Conservation (phyloP, 2,113 vertebrate genomes). For the Pelobates fuscus region DNA sequence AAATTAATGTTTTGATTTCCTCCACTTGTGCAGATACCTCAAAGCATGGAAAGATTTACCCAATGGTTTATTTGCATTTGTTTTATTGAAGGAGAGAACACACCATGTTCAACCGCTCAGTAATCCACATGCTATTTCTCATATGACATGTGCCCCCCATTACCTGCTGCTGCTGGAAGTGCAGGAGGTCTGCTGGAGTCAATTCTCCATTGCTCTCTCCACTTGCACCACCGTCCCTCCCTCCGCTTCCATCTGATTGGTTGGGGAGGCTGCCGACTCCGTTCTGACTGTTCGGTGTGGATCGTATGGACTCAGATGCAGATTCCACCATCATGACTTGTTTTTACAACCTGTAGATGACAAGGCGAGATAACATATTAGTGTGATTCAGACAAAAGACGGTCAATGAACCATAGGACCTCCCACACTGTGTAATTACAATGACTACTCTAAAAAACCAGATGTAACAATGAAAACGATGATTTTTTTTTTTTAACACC, state of each 20-base stretch:
- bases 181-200: slow-evolving; percentile 91
- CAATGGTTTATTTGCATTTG: too few relatives aligned
- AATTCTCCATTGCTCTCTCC: slow-evolving; percentile 92
- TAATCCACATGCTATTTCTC: too few relatives aligned
- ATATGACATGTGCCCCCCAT: slow-evolving; percentile 16
- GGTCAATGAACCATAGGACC: slow-evolving; percentile 8
- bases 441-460: too few relatives aligned
- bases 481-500: too few relatives aligned
- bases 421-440: slow-evolving; percentile 44
- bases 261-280: slow-evolving; percentile 94
- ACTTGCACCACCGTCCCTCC: slow-evolving; percentile 74
- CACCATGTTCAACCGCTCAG: too few relatives aligned
- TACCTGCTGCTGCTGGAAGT: slow-evolving; percentile 99
- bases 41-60: too few relatives aligned
- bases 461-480: too few relatives aligned
- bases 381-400: background rate
- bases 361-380: background rate
- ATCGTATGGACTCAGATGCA: slow-evolving; percentile 97
- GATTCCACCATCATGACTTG: slow-evolving; percentile 99
- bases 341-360: slow-evolving; percentile 74
- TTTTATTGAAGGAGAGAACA: too few relatives aligned
- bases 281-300: slow-evolving; percentile 90
- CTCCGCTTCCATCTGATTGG: slow-evolving; percentile 76
- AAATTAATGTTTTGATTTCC: too few relatives aligned
- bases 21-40: too few relatives aligned